Conservation (phyloP, 2,113 vertebrate species). For the Nothocercus julius region DNA sequence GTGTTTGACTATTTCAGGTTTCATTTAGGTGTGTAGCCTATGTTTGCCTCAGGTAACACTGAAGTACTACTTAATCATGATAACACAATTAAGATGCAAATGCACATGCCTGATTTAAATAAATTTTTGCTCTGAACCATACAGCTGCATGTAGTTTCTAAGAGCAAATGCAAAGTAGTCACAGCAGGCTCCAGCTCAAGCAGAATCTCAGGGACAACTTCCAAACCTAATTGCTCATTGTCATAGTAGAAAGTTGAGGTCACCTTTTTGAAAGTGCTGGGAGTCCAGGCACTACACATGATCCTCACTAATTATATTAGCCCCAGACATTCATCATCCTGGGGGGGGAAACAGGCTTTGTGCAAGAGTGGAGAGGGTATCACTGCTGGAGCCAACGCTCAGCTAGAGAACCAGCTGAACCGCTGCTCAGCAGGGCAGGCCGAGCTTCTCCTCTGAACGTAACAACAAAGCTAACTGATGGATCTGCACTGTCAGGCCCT, state of each 20-base stretch:
- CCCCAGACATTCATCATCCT: not conserved
- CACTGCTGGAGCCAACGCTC: not conserved
- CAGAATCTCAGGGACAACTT: slow-evolving; percentile 32
- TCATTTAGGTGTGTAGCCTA: slow-evolving; percentile 50
- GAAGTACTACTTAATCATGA: slow-evolving; percentile 55
- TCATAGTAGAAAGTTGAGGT: not conserved
- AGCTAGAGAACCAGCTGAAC: not conserved
- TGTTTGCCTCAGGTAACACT: slow-evolving; percentile 51
- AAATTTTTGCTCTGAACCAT: slow-evolving; percentile 44
- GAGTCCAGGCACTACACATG: not conserved
- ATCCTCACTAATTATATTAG: not conserved
- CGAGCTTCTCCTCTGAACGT: not conserved
- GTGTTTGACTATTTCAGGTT: slow-evolving; percentile 45
- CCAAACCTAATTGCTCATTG: slow-evolving; percentile 26
- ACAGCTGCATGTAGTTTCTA: slow-evolving; percentile 55
- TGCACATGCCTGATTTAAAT: slow-evolving; percentile 56
- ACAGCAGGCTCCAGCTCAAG: slow-evolving; percentile 24
- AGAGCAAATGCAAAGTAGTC: slow-evolving; percentile 46
- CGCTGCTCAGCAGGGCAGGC: not conserved
- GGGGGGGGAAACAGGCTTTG: not conserved
- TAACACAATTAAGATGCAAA: slow-evolving; percentile 67
- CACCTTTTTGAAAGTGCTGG: not conserved
- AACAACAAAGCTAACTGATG: not conserved
- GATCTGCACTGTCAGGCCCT: not conserved
- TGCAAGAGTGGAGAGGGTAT: not conserved